A percentile compares a stretch with the other conserved stretches of the same genome.
Conservation (phyloP, 2,888 invertebrate species). For the Eupithecia dodoneata region DNA sequence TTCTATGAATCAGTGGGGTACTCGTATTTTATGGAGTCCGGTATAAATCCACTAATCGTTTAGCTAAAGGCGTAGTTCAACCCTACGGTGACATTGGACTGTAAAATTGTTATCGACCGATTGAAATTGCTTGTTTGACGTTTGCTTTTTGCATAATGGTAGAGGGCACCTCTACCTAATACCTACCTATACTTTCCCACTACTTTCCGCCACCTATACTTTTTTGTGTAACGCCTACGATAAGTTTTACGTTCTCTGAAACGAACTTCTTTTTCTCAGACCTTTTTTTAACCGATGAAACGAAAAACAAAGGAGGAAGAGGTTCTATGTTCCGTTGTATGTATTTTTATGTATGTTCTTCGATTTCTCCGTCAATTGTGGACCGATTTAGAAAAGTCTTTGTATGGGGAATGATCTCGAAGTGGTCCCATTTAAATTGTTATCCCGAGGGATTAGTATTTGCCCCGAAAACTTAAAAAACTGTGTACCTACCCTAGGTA, state of each 20-base stretch:
- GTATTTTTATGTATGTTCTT: too few relatives aligned
- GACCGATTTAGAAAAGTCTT: too few relatives aligned
- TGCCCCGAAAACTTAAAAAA: too few relatives aligned
- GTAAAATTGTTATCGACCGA: conserved; percentile 40
- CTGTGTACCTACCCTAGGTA: too few relatives aligned
- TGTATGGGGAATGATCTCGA: too few relatives aligned
- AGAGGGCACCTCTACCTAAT: not conserved
- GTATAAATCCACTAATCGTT: conserved; percentile 45
- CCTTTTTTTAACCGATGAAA: not conserved
- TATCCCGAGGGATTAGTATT: too few relatives aligned
- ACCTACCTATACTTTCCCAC: too few relatives aligned
- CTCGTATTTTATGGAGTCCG: conserved; percentile 16
- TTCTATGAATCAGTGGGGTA: not conserved
- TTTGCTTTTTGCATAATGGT: conserved; percentile 19
- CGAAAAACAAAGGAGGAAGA: too few relatives aligned
- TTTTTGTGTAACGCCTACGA: not conserved
- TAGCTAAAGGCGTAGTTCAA: conserved; percentile 51
- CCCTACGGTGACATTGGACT: conserved; percentile 60
- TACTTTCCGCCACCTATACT: not conserved
- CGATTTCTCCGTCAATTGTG: too few relatives aligned
- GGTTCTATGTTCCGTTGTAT: too few relatives aligned
- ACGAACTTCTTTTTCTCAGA: not conserved
- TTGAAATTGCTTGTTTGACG: conserved; percentile 42
- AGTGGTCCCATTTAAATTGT: too few relatives aligned
- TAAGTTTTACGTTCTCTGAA: not conserved